phyloP scores from a whole-genome alignment of 2,797 vertebrate genomes.

The Mionectes olivaceus region DNA sequence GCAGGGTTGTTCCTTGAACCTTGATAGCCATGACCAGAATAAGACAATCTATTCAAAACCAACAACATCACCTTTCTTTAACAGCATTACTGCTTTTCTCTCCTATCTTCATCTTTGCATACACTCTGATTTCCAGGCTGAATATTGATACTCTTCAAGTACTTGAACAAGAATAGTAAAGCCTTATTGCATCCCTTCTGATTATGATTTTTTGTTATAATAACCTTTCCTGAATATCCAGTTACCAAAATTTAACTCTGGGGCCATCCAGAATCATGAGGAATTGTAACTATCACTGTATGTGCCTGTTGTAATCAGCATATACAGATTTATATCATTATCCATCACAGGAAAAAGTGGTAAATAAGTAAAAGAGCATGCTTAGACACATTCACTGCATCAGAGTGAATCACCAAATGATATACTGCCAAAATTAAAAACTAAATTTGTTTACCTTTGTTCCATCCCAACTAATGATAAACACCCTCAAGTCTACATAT shows the following conservation, averaged over 20 bases:
- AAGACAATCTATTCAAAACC: constrained; percentile 1
- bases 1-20: neutral
- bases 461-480: neutral
- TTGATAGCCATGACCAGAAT: neutral
- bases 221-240: neutral
- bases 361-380: neutral
- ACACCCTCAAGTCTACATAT: neutral
- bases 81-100: neutral
- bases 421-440: neutral
- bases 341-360: neutral
- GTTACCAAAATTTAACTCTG: neutral
- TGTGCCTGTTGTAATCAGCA: neutral
- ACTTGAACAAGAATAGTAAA: neutral
- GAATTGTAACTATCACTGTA: neutral
- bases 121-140: neutral
- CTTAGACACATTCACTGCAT: neutral
- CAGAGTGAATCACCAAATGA: neutral
- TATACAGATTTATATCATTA: neutral
- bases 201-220: neutral
- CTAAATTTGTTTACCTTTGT: neutral
- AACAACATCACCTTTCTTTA: neutral
- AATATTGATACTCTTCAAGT: neutral
- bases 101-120: neutral
- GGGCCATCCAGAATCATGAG: neutral
- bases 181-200: neutral